phyloP scores from a whole-genome alignment of 2,797 vertebrate genomes.

The Molossus alvarezi region DNA sequence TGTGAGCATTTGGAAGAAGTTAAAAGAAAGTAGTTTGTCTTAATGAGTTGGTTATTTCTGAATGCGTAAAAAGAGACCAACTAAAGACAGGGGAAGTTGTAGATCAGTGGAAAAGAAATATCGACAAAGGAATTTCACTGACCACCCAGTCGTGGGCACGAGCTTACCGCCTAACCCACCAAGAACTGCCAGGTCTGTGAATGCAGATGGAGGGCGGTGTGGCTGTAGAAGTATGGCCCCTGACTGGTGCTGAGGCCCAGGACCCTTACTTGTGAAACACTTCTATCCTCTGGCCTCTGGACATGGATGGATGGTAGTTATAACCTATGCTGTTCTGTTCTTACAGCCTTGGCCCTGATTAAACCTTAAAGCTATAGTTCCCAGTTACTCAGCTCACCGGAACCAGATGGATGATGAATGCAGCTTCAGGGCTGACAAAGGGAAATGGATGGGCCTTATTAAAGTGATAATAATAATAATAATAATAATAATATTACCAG shows the following conservation, averaged over 20 bases:
- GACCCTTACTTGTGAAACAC: not conserved
- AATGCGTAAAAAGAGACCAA: not conserved
- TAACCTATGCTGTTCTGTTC: not conserved
- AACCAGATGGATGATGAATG: not conserved
- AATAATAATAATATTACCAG: not conserved
- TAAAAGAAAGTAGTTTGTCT: not conserved
- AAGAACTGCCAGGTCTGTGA: not conserved
- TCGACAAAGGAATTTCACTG: not conserved
- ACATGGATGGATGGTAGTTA: not conserved
- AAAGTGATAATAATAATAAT: not conserved
- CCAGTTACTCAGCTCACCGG: not conserved
- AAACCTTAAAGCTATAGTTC: not conserved
- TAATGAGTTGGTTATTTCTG: not conserved
- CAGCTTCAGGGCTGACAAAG: not conserved
- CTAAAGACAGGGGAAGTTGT: not conserved
- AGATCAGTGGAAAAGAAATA: not conserved
- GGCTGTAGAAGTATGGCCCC: not conserved
- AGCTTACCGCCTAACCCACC: not conserved
- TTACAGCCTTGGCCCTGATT: not conserved
- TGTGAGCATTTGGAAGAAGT: not conserved
- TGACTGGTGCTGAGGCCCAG: no score
- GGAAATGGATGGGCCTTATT: no score
- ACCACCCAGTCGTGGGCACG: no score
- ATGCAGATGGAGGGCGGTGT: not conserved
- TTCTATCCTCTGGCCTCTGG: no score